Percentiles rank a stretch among this genome's conserved stretches.
phyloP scores from a whole-genome alignment of 2,797 vertebrate species.

The Halcyon badia region DNA sequence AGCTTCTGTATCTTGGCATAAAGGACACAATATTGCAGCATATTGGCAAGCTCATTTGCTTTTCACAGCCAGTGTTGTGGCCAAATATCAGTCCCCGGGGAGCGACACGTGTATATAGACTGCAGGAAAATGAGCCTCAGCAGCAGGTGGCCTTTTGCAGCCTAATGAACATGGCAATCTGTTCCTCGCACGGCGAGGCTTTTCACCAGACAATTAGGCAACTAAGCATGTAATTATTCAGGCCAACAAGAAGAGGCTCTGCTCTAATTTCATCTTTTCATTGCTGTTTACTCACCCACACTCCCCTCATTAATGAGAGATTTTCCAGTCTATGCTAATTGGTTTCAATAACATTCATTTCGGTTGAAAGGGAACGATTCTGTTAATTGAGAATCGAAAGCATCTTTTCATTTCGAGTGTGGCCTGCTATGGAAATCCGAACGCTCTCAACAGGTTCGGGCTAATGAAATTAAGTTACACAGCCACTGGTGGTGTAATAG shows the following conservation, averaged over 20 bases:
- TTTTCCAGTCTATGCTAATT: constrained; percentile 99
- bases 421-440: constrained; percentile 93
- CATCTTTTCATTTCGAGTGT: constrained; percentile 97
- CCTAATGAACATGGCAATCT: constrained; percentile 99
- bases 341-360: constrained; percentile 99
- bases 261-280: constrained; percentile 99
- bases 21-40: constrained; percentile 98
- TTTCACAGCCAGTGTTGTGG: constrained; percentile 94
- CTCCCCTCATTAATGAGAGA: constrained; percentile 99
- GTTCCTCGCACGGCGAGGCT: constrained; percentile 93
- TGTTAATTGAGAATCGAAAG: constrained; percentile 98
- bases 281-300: constrained; percentile 99
- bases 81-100: constrained; percentile 91
- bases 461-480: constrained; percentile 99
- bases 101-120: constrained; percentile 93
- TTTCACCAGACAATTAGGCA: constrained; percentile 99
- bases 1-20: constrained; percentile 96
- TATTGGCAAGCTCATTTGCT: constrained; percentile 99
- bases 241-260: constrained; percentile 99
- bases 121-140: constrained; percentile 91
- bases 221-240: constrained; percentile 99
- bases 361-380: constrained; percentile 99
- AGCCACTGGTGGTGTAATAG: constrained; percentile 89
- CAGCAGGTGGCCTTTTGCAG: constrained; percentile 99
- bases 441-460: constrained; percentile 95